Evolutionary conservation across 1,140 invertebrate species (phyloP).

Genomic region (Drosophila hydei): DNA sequence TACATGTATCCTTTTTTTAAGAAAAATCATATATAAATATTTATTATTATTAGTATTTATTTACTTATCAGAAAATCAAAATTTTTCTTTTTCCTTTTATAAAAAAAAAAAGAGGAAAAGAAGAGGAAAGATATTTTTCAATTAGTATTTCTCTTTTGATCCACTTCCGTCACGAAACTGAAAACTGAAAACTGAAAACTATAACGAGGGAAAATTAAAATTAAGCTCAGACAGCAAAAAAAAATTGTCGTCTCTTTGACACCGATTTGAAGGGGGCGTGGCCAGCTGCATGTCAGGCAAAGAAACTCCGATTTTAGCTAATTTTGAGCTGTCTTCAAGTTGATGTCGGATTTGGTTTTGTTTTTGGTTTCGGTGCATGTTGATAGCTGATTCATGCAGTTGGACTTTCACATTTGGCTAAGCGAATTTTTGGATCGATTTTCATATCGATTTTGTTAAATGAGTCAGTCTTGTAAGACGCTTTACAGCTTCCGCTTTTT

Average conservation of each 20-base stretch:
- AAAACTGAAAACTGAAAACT: constrained; percentile 55
- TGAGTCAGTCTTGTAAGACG: constrained; percentile 25
- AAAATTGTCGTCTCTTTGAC: constrained; percentile 11
- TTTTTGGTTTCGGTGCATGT: background rate
- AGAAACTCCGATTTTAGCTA: constrained; percentile 2
- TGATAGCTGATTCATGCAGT: constrained; percentile 11
- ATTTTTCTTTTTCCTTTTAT: no score
- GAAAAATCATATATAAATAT: no score
- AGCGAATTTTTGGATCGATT: background rate
- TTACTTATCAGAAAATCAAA: no score
- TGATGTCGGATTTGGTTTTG: background rate
- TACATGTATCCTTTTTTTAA: no score
- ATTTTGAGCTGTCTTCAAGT: constrained; percentile 13
- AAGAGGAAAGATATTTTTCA: constrained; percentile 14
- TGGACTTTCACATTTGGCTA: constrained; percentile 9
- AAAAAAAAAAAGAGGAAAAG: no score
- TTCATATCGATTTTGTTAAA: background rate
- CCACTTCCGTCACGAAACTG: constrained; percentile 47
- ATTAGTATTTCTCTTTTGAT: constrained; percentile 61
- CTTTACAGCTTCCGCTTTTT: background rate
- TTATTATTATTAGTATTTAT: no score
- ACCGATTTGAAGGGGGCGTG: constrained; percentile 14
- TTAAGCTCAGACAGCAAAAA: constrained; percentile 13
- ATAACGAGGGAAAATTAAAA: constrained; percentile 69
- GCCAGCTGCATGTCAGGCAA: background rate